phyloP scores from a whole-genome alignment of 2,888 invertebrate species.

The Tinea trinotella region DNA sequence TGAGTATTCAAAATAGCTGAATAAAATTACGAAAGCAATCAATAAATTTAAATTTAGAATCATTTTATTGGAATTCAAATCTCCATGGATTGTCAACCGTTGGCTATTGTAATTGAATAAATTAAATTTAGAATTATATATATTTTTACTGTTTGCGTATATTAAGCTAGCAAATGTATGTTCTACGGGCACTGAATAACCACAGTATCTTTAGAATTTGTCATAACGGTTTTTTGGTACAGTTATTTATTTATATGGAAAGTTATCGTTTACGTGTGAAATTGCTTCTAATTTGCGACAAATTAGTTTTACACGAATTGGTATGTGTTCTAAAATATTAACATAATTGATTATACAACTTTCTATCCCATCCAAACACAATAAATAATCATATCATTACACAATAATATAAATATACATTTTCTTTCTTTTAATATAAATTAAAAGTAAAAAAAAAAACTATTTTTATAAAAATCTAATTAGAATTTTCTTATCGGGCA shows the following conservation, averaged over 20 bases:
- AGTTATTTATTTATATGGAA: background rate
- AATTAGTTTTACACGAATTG: background rate
- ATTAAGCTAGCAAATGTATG: background rate
- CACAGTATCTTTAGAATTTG: too few species aligned
- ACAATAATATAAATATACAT: too few species aligned
- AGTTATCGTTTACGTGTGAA: background rate
- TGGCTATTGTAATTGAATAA: background rate
- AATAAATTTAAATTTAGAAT: conserved; percentile 6
- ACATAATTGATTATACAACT: too few species aligned
- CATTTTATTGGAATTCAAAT: conserved; percentile 1
- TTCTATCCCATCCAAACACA: too few species aligned
- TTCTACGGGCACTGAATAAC: too few species aligned
- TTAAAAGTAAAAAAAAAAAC: too few species aligned
- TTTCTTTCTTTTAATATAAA: too few species aligned
- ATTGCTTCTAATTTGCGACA: background rate
- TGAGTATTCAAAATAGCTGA: background rate
- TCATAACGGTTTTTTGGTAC: background rate
- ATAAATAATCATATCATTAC: too few species aligned
- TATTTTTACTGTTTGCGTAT: background rate
- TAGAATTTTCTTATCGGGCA: too few species aligned
- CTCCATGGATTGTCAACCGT: conserved; percentile 6
- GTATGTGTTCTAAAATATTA: background rate
- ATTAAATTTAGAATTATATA: background rate
- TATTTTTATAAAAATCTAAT: too few species aligned
- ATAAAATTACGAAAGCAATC: background rate